Conservation (phyloP, 1,140 invertebrate species). For the Papilio polytes region DNA sequence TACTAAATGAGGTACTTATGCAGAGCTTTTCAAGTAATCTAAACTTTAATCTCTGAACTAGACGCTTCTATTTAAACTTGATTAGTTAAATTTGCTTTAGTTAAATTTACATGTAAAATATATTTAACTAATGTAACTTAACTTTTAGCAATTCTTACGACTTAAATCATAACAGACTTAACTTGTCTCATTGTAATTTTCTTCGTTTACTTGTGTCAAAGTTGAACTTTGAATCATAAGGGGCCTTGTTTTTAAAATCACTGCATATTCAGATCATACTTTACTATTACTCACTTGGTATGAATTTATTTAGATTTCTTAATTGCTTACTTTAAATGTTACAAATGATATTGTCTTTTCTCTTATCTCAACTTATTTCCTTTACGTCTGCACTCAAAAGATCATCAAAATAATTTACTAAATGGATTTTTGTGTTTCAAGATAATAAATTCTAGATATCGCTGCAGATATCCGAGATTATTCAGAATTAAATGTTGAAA, state of each 20-base stretch:
- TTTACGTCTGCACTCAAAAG: background rate
- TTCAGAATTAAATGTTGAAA: slow-evolving; percentile 10
- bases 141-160: background rate
- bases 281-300: background rate
- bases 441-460: slow-evolving; percentile 25
- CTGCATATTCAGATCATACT: background rate
- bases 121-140: slow-evolving; percentile 8
- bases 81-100: slow-evolving; percentile 17
- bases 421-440: slow-evolving; percentile 18
- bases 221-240: too few relatives aligned
- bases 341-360: background rate
- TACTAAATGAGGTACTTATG: slow-evolving; percentile 40
- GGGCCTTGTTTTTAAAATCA: background rate
- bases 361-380: slow-evolving; percentile 13
- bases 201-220: background rate
- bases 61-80: background rate
- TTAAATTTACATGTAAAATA: slow-evolving; percentile 26
- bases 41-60: slow-evolving; percentile 32
- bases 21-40: slow-evolving; percentile 35
- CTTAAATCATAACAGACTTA: background rate
- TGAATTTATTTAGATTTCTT: background rate
- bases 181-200: background rate
- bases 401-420: slow-evolving; percentile 24
- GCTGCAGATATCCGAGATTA: slow-evolving; percentile 17
- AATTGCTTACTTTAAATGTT: background rate